Conservation (phyloP, 2,797 vertebrate species). For the Rhinatrema bivittatum region DNA sequence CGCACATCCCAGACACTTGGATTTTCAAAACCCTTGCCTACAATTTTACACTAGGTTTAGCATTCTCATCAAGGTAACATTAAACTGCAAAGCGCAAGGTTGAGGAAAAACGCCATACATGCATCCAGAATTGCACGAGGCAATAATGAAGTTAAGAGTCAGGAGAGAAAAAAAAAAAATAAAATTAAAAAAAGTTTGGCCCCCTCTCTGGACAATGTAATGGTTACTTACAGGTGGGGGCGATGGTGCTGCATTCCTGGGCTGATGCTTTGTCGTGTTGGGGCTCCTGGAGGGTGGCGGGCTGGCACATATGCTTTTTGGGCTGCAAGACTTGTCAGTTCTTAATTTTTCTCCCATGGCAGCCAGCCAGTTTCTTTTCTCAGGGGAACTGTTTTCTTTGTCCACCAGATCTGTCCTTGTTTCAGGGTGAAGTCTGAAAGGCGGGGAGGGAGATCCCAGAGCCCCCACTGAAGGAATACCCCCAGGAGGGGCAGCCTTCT, state of each 20-base stretch:
- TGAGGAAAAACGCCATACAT: too few relatives aligned
- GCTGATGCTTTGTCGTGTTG: conserved; percentile 53
- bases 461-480: conserved; percentile 1
- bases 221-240: conserved; percentile 64
- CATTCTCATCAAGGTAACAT: too few relatives aligned
- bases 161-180: too few relatives aligned
- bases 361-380: conserved; percentile 75
- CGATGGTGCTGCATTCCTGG: conserved; percentile 38
- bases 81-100: too few relatives aligned
- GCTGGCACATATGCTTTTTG: conserved; percentile 10
- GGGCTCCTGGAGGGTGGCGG: conserved; percentile 31
- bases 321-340: conserved; percentile 39
- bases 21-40: too few relatives aligned
- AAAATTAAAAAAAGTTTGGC: too few relatives aligned
- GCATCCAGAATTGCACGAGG: too few relatives aligned
- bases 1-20: too few relatives aligned
- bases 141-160: too few relatives aligned
- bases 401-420: conserved; percentile 38
- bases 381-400: conserved; percentile 83
- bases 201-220: too few relatives aligned
- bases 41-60: too few relatives aligned
- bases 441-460: conserved; percentile 9
- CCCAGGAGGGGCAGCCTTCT: conserved; percentile 27
- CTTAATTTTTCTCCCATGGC: conserved; percentile 72
- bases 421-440: conserved; percentile 16